Evolutionary conservation across 2,113 vertebrate species (phyloP), one percentile per base, ranked within the genome.

Genomic region (Lophochroa leadbeateri): DNA sequence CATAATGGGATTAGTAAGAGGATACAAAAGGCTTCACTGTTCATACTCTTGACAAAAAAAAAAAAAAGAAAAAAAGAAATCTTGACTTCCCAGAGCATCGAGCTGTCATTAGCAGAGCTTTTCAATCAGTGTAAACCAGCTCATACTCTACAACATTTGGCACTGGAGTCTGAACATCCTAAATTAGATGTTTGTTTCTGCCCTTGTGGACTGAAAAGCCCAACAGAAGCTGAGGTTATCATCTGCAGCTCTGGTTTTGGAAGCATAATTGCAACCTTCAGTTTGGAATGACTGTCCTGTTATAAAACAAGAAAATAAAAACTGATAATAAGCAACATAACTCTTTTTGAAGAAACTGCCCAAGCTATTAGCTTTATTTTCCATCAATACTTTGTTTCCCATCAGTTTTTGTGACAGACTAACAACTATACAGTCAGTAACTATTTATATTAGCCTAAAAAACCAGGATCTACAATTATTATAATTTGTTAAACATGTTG

Each of bases 221-320:
- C 75, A 85, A 57, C 8, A 83, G n/a, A 93, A 74, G 9, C 29
- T 44, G 74, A 79, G 57, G 91, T 82, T 92, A 90, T 90, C 68
- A 86, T 60, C 85, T 93, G 71, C 60, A 86, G 57, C 43, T 95
- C 82, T 77, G 82, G 15, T 90, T 96, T 81, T 92, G 92, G 93
- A 87, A 87, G 63, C 39, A 19, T 88, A 94, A 96, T 83, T 86
- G 68, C 55, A 93, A 90, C 23, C 21, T 90, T 85, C 64, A 64
- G 41, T 78, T 92, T 63, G 70, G 39, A 92, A 77, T 60, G 17
- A 75, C 50, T 70, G 67, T 37, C 57, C 55, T 90, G 74, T 77
- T 83, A 76, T 17, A 94, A 91, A 97, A 87, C 63, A 92, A 50
- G 27, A 90, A 88, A 93, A 82, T 67, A 94, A 92, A 67, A 82